A percentile compares a stretch with the other conserved stretches of the same genome.
Conservation (phyloP, 2,113 vertebrate species). For the Oncorhynchus mykiss region DNA sequence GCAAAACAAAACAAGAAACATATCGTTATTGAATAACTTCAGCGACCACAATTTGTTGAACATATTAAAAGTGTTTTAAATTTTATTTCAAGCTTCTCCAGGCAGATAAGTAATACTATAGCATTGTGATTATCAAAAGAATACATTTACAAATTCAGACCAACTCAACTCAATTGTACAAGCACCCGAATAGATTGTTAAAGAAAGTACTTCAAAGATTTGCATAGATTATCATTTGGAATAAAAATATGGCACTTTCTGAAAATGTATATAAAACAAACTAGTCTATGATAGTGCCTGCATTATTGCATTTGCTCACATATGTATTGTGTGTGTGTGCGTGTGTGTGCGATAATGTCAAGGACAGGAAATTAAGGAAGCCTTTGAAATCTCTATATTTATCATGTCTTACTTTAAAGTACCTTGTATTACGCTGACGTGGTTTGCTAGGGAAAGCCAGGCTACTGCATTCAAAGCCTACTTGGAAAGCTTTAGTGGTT, state of each 20-base stretch:
- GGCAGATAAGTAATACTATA: conserved; percentile 69
- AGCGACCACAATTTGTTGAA: conserved; percentile 44
- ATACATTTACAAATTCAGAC: conserved; percentile 71
- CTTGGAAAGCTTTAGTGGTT: conserved; percentile 34
- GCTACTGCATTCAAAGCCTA: conserved; percentile 19
- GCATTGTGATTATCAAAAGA: conserved; percentile 69
- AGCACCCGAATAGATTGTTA: conserved; percentile 62
- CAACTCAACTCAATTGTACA: conserved; percentile 56
- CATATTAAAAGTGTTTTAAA: conserved; percentile 1
- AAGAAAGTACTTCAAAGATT: conserved; percentile 68
- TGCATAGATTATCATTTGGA: conserved; percentile 73
- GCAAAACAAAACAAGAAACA: conserved; percentile 22
- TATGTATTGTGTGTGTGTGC: conserved; percentile 40
- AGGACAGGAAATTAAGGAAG: conserved; percentile 63
- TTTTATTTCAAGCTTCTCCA: conserved; percentile 46
- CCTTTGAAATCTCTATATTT: conserved; percentile 59
- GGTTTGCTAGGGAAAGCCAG: conserved; percentile 33
- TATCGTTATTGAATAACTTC: conserved; percentile 51
- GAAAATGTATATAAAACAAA: conserved; percentile 68
- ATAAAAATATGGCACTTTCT: conserved; percentile 64
- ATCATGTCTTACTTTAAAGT: conserved; percentile 46
- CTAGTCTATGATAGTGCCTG: conserved; percentile 54
- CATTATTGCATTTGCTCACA: conserved; percentile 51
- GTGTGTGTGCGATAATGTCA: conserved; percentile 41
- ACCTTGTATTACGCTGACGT: conserved; percentile 25